Conservation (phyloP, 2,797 vertebrate species). For the Danionella dracula region DNA sequence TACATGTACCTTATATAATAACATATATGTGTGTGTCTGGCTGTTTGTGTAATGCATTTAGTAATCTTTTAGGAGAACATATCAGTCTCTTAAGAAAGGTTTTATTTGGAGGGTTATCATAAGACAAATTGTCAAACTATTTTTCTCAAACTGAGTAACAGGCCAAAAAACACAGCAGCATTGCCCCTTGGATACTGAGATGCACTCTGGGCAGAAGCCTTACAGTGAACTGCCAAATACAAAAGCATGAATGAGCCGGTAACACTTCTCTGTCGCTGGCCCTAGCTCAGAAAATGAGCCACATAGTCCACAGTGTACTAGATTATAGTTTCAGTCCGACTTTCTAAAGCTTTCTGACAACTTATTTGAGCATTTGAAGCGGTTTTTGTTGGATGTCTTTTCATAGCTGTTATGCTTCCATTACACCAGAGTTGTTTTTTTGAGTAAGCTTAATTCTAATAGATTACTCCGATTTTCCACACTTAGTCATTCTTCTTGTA, state of each 20-base stretch:
- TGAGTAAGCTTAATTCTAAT: no score
- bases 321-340: neutral
- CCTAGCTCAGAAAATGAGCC: slow-evolving; percentile 47
- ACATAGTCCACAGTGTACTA: neutral
- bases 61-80: no score
- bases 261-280: slow-evolving; percentile 49
- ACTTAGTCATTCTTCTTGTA: no score
- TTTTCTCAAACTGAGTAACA: slow-evolving; percentile 35
- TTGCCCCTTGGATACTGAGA: slow-evolving; percentile 48
- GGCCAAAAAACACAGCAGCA: slow-evolving; percentile 49
- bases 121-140: slow-evolving; percentile 44
- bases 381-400: neutral
- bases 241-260: slow-evolving; percentile 45
- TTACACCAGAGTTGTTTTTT: no score
- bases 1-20: no score
- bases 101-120: neutral
- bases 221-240: slow-evolving; percentile 48
- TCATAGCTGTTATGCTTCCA: no score
- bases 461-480: no score
- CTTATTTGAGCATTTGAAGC: neutral
- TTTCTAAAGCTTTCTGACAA: neutral
- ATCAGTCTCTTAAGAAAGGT: no score
- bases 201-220: slow-evolving; percentile 46
- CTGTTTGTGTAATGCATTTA: no score
- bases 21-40: no score